These are phyloP conservation scores for Melanotaenia duboulayi DNA, from an alignment of 2,113 vertebrate genomes.

Conservation along the genomic window DNA sequence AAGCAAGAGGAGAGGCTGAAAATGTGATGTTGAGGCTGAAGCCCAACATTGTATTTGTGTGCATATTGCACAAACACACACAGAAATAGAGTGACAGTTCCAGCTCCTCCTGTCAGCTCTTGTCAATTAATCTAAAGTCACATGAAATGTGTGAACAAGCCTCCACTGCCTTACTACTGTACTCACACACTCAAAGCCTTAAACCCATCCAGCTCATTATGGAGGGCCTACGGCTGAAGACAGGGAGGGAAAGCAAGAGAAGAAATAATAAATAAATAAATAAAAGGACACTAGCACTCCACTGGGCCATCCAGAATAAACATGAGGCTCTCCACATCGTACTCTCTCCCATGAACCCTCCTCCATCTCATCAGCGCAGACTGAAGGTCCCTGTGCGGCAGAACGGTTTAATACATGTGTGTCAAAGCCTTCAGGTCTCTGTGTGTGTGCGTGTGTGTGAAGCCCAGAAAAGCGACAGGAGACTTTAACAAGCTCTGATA, in stretches of 20 bases:
- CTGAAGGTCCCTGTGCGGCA: constrained; percentile 64
- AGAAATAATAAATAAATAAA: background rate
- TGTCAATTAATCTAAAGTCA: constrained; percentile 53
- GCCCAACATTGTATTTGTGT: constrained; percentile 13
- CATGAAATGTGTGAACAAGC: constrained; percentile 48
- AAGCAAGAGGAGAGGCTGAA: constrained; percentile 47
- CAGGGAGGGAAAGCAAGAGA: background rate
- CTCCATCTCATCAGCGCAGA: constrained; percentile 53
- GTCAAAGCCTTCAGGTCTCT: constrained; percentile 68
- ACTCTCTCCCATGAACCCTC: constrained; percentile 42
- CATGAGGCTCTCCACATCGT: constrained; percentile 64
- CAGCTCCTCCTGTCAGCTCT: constrained; percentile 50
- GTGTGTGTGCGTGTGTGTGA: constrained; percentile 67
- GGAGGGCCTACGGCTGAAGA: constrained; percentile 32
- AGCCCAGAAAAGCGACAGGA: constrained; percentile 68
- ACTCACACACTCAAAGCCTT: constrained; percentile 12
- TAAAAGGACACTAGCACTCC: constrained; percentile 29
- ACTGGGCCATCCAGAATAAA: constrained; percentile 70
- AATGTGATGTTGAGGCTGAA: constrained; percentile 35
- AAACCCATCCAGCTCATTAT: constrained; percentile 31
- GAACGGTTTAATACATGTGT: constrained; percentile 68
- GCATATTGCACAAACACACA: constrained; percentile 21
- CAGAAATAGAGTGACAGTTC: constrained; percentile 32
- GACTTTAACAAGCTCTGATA: constrained; percentile 82
- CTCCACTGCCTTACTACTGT: constrained; percentile 26